phyloP scores from a whole-genome alignment of 2,113 vertebrate species.

The Phycodurus eques region DNA sequence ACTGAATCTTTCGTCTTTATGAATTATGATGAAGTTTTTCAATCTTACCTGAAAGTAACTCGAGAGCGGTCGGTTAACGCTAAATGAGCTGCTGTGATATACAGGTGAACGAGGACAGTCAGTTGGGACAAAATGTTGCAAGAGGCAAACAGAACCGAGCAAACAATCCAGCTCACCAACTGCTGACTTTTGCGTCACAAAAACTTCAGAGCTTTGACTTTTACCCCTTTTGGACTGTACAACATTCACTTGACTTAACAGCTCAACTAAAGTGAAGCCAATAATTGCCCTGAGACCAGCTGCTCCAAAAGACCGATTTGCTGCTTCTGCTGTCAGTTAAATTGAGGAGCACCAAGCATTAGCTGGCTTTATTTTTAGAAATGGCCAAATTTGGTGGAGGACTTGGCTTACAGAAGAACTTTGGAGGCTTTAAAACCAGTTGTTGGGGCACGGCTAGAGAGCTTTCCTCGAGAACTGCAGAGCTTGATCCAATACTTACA shows the following conservation, averaged over 20 bases:
- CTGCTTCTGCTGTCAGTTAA: not conserved
- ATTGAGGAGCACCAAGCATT: not conserved
- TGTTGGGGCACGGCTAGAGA: not conserved
- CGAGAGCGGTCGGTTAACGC: not conserved
- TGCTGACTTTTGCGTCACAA: too few species aligned
- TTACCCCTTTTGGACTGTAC: not conserved
- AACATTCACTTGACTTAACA: too few species aligned
- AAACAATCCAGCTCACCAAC: constrained; percentile 40
- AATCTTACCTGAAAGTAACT: constrained; percentile 32
- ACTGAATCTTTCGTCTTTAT: not conserved
- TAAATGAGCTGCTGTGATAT: not conserved
- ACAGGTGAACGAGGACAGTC: not conserved
- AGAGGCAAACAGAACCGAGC: constrained; percentile 52
- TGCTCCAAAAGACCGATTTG: not conserved
- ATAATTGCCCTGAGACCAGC: not conserved
- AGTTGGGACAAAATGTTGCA: constrained; percentile 52
- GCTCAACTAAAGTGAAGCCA: not conserved
- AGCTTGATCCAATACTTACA: not conserved
- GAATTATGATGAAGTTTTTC: not conserved
- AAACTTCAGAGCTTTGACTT: constrained; percentile 1
- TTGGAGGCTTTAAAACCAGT: not conserved
- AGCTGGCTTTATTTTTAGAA: not conserved
- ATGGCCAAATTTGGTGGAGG: not conserved
- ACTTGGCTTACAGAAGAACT: not conserved
- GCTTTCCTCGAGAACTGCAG: not conserved